phyloP scores from a whole-genome alignment of 2,888 invertebrate species.

The Tromatobia lineatoria region DNA sequence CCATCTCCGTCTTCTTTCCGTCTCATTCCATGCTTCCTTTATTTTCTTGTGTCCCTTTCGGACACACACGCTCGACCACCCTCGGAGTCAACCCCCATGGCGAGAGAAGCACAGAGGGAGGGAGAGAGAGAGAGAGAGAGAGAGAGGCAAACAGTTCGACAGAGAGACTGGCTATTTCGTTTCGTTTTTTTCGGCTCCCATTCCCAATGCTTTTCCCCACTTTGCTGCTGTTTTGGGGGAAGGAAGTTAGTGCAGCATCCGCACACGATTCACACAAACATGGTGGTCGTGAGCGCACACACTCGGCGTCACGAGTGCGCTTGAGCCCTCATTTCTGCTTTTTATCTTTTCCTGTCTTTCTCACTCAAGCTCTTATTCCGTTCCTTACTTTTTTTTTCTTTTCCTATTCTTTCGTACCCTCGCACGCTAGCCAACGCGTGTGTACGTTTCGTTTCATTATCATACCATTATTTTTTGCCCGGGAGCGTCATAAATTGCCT shows the following conservation, averaged over 20 bases:
- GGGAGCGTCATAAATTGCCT: conserved; percentile 80
- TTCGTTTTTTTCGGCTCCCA: conserved; percentile 43
- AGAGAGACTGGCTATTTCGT: conserved; percentile 44
- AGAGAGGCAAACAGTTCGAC: conserved; percentile 14
- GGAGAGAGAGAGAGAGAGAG: conserved; percentile 19
- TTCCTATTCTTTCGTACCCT: conserved; percentile 36
- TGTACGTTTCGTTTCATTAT: conserved; percentile 82
- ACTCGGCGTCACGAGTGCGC: conserved; percentile 64
- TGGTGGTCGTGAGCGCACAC: conserved; percentile 64
- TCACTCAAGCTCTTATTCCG: background rate
- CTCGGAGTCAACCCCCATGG: conserved; percentile 80
- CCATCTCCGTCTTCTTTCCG: conserved; percentile 66
- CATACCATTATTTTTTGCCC: conserved; percentile 82
- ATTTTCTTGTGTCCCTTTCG: conserved; percentile 67
- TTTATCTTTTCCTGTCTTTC: conserved; percentile 28
- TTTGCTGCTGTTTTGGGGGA: conserved; percentile 76
- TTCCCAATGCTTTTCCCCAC: conserved; percentile 62
- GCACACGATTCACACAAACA: conserved; percentile 74
- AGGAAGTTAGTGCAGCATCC: conserved; percentile 77
- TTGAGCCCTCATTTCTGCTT: conserved; percentile 48
- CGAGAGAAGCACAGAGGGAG: conserved; percentile 57
- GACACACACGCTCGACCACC: conserved; percentile 81
- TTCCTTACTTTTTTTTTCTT: conserved; percentile 22
- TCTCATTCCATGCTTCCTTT: conserved; percentile 54
- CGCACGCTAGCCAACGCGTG: conserved; percentile 49